A percentile compares a stretch with the other conserved stretches of the same genome.
Evolutionary conservation across 2,797 vertebrate species (phyloP).

Genomic region (Mallotus villosus): DNA sequence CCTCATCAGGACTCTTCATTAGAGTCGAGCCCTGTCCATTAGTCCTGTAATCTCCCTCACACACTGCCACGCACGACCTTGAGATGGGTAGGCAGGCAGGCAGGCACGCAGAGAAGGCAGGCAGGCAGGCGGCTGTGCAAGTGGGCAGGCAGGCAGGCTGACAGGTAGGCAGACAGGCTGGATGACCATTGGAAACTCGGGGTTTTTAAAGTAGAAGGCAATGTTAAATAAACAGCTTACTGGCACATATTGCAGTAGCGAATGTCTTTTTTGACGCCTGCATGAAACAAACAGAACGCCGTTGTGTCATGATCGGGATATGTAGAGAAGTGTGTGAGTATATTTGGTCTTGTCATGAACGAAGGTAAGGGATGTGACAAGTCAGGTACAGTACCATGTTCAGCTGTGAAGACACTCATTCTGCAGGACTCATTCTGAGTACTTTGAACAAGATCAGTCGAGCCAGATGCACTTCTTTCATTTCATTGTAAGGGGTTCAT

Average conservation of each 20-base stretch:
- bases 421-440: slow-evolving; percentile 38
- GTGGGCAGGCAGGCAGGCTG: slow-evolving; percentile 31
- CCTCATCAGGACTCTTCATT: slow-evolving; percentile 65
- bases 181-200: not conserved
- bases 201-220: not conserved
- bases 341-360: too few species aligned
- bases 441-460: slow-evolving; percentile 58
- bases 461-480: slow-evolving; percentile 62
- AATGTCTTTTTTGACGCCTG: not conserved
- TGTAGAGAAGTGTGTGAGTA: not conserved
- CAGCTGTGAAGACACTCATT: not conserved
- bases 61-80: slow-evolving; percentile 52
- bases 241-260: too few species aligned
- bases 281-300: not conserved
- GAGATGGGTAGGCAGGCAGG: slow-evolving; percentile 23
- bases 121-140: slow-evolving; percentile 28
- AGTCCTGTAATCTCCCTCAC: slow-evolving; percentile 53
- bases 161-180: slow-evolving; percentile 28
- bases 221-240: too few species aligned
- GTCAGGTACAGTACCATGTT: too few species aligned
- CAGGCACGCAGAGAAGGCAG: slow-evolving; percentile 3
- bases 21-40: slow-evolving; percentile 60
- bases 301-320: not conserved
- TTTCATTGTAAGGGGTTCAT: slow-evolving; percentile 70
- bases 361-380: too few species aligned